Evolutionary conservation across 2,113 vertebrate genomes (phyloP).

Genomic region (Sebastes schlegelii): DNA sequence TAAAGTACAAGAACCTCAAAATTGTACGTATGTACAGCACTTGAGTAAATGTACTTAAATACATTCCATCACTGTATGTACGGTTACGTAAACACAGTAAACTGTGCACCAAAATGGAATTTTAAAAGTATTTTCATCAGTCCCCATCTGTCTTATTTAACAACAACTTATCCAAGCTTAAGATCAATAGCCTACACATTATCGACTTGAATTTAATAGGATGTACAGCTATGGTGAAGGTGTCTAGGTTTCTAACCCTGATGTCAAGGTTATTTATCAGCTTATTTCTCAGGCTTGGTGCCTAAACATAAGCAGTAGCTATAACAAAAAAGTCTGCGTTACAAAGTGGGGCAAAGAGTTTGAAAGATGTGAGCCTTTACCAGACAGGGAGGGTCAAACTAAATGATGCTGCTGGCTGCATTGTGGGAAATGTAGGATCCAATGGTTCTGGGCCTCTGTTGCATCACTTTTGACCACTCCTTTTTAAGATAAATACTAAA

Average conservation of each 20-base stretch:
- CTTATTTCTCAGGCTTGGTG: not conserved
- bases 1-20: no score
- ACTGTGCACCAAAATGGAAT: not conserved
- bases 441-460: not conserved
- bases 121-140: not conserved
- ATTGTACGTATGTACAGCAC: no score
- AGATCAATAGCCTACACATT: not conserved
- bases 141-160: not conserved
- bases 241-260: not conserved
- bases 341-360: not conserved
- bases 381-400: not conserved
- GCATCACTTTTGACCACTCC: not conserved
- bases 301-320: not conserved
- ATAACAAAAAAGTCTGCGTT: not conserved
- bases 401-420: not conserved
- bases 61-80: no score
- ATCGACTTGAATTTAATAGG: not conserved
- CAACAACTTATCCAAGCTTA: not conserved
- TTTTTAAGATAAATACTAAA: not conserved
- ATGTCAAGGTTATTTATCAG: not conserved
- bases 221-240: not conserved
- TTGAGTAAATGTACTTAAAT: no score
- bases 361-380: not conserved
- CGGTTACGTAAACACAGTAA: not conserved
- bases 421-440: conserved; percentile 8